Percentiles rank a stretch among this genome's conserved stretches.
Evolutionary conservation across 1,140 invertebrate genomes (phyloP).

Genomic region (Aradophagus sp.): DNA sequence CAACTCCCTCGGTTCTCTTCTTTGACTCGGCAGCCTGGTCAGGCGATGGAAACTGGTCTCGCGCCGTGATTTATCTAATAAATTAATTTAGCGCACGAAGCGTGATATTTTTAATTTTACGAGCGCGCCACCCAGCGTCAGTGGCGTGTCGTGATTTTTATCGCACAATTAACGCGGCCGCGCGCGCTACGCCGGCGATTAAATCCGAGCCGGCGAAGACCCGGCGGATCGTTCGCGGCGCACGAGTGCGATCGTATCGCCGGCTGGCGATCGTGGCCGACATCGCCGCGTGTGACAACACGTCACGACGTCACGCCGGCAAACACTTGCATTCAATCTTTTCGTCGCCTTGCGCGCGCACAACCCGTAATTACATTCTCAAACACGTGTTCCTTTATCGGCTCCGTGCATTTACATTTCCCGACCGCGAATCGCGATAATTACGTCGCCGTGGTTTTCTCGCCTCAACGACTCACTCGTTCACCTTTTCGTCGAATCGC

Average conservation of each 20-base stretch:
- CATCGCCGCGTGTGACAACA: constrained; percentile 11
- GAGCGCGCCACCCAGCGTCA: constrained; percentile 60
- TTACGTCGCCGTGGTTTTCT: constrained; percentile 2
- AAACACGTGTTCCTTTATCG: constrained; percentile 45
- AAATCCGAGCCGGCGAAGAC: constrained; percentile 60
- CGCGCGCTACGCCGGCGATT: constrained; percentile 62
- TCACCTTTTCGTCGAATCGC: too few relatives aligned
- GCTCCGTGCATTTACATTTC: constrained; percentile 46
- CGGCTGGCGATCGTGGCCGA: constrained; percentile 11
- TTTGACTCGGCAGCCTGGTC: too few relatives aligned
- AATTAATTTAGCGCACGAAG: constrained; percentile 66
- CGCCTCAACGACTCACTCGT: too few relatives aligned
- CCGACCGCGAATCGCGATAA: too few relatives aligned
- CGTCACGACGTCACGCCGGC: constrained; percentile 33
- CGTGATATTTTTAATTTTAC: constrained; percentile 72
- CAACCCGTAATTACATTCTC: constrained; percentile 36
- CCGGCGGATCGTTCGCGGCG: constrained; percentile 31
- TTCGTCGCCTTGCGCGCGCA: constrained; percentile 35
- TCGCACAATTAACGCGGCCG: constrained; percentile 72
- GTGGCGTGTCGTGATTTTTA: constrained; percentile 75
- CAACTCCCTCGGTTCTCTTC: too few relatives aligned
- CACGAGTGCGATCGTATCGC: constrained; percentile 24
- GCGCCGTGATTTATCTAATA: constrained; percentile 60
- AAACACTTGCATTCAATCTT: constrained; percentile 43
- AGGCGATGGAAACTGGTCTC: too few relatives aligned